Percentiles rank a stretch among this genome's conserved stretches.
Evolutionary conservation across 1,140 invertebrate species (phyloP).

Genomic region (Protaetia brevitarsis): DNA sequence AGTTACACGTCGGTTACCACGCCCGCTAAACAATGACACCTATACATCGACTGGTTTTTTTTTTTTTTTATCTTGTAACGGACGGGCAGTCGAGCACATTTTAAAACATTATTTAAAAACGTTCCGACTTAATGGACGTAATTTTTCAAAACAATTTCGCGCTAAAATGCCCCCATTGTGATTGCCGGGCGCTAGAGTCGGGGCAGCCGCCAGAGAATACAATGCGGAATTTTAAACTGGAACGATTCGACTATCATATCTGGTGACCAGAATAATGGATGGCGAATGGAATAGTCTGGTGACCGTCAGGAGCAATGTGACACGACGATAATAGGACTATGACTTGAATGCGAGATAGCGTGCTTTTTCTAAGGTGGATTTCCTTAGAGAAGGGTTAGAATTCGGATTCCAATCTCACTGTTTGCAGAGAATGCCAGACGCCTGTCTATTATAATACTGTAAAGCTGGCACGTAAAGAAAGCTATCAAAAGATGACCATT

Average conservation of each 20-base stretch:
- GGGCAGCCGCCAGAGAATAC: background rate
- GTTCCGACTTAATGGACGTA: background rate
- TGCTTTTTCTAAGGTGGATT: background rate
- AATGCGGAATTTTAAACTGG: slow-evolving; percentile 11
- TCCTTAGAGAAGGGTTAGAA: background rate
- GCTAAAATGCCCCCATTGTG: slow-evolving; percentile 4
- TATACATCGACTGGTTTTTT: background rate
- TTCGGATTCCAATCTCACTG: too few relatives aligned
- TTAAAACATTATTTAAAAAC: background rate
- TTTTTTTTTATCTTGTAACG: background rate
- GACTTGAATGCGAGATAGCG: background rate
- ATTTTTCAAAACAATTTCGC: slow-evolving; percentile 16
- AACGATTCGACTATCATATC: slow-evolving; percentile 9
- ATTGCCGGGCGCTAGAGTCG: background rate
- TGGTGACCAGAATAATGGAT: background rate
- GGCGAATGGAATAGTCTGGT: background rate
- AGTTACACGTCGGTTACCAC: background rate
- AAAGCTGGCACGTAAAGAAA: too few relatives aligned
- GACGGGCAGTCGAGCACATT: background rate
- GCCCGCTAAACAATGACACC: background rate
- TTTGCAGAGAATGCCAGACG: too few relatives aligned
- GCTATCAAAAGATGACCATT: too few relatives aligned
- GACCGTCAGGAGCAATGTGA: background rate
- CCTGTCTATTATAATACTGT: too few relatives aligned
- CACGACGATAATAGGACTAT: background rate